Conservation (phyloP, 2,888 invertebrate species). For the Lepidonotus clava region DNA sequence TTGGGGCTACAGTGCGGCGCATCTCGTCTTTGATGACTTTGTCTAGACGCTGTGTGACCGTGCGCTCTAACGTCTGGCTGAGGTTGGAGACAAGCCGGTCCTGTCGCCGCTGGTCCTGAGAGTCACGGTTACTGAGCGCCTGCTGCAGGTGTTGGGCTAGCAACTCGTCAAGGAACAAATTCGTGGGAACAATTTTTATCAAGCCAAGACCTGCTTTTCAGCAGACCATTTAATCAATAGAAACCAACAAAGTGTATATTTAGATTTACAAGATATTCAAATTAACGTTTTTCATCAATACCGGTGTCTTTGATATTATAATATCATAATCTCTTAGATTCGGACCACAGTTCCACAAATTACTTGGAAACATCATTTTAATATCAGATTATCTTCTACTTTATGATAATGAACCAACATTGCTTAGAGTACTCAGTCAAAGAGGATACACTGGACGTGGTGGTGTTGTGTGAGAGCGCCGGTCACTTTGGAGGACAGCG, state of each 20-base stretch:
- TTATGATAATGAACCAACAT: not conserved
- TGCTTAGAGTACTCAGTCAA: too few species aligned
- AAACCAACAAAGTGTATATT: too few species aligned
- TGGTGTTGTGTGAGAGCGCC: conserved; percentile 72
- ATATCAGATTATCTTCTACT: not conserved
- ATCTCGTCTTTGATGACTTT: conserved; percentile 84
- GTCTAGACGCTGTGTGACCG: conserved; percentile 83
- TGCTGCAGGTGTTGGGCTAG: conserved; percentile 74
- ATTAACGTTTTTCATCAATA: too few species aligned
- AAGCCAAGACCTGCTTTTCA: too few species aligned
- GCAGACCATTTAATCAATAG: too few species aligned
- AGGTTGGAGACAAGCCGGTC: conserved; percentile 82
- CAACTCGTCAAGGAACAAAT: conserved; percentile 19
- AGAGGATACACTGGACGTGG: conserved; percentile 76
- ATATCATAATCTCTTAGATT: too few species aligned
- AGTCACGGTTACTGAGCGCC: conserved; percentile 69
- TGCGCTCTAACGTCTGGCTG: conserved; percentile 83
- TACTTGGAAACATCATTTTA: too few species aligned
- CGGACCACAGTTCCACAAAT: too few species aligned
- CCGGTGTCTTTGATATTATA: too few species aligned
- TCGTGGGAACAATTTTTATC: too few species aligned
- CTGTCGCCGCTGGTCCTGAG: conserved; percentile 70
- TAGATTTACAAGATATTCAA: too few species aligned
- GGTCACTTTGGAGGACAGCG: conserved; percentile 73
- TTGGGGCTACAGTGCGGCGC: conserved; percentile 81